phyloP scores from a whole-genome alignment of 2,888 invertebrate genomes.

The Pandemis corylana region DNA sequence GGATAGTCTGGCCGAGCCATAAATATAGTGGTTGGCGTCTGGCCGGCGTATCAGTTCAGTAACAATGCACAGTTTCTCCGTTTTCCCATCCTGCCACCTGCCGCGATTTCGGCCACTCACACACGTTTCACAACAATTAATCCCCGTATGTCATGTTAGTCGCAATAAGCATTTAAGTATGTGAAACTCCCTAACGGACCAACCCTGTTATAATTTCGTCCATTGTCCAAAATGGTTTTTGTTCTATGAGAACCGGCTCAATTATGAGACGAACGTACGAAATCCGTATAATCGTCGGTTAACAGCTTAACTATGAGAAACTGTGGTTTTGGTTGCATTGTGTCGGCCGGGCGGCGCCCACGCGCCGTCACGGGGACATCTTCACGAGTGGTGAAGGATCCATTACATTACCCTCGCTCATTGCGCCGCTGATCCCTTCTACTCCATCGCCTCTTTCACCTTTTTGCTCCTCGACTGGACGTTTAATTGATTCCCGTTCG shows the following conservation, averaged over 20 bases:
- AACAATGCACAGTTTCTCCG: constrained; percentile 44
- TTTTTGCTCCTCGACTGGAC: constrained; percentile 68
- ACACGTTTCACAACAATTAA: constrained; percentile 70
- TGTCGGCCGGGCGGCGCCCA: constrained; percentile 56
- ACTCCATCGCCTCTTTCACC: constrained; percentile 61
- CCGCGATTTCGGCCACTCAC: constrained; percentile 53
- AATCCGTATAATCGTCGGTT: constrained; percentile 81
- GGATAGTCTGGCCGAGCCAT: constrained; percentile 27
- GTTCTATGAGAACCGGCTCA: constrained; percentile 83
- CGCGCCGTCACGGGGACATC: constrained; percentile 49
- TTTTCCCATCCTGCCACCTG: constrained; percentile 54
- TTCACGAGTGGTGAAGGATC: constrained; percentile 62
- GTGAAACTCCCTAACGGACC: constrained; percentile 78
- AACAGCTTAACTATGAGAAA: constrained; percentile 84
- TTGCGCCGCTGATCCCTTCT: constrained; percentile 13
- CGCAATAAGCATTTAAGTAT: constrained; percentile 79
- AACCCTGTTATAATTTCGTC: constrained; percentile 81
- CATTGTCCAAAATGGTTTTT: constrained; percentile 80
- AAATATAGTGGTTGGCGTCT: constrained; percentile 32
- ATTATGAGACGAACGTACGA: constrained; percentile 75
- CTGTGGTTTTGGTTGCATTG: constrained; percentile 76
- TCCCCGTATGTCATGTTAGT: constrained; percentile 78
- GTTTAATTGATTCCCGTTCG: constrained; percentile 75
- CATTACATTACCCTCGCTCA: constrained; percentile 59
- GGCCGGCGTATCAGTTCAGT: constrained; percentile 27